Base-by-base conservation (phyloP, 2,113 vertebrate species). In the Mandrillus leucophaeus region DNA sequence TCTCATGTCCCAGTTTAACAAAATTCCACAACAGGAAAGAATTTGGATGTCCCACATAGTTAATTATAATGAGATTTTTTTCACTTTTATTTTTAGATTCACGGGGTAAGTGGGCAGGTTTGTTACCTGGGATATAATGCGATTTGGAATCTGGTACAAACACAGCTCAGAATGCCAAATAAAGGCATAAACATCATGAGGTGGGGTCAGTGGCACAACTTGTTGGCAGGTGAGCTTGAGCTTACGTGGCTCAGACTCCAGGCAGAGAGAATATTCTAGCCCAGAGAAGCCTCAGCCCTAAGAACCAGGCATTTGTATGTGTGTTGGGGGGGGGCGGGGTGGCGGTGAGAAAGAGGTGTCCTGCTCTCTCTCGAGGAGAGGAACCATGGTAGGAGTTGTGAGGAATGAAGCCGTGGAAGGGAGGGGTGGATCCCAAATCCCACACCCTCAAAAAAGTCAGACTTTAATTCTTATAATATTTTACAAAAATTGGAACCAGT, bases 401-500 rank as follows among this genome's bases (percentile, higher is more conserved):
- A 83, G 57, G 92, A 92, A 90, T 30, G 52, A 73, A 52, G 55
- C 3, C 1, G 70, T 43, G 8, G 70, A 73, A 70, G 40, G 5
- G 59, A 43, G 12, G 45, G 38, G 70, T 32, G 82, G 76, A 68
- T 43, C 73, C 52, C 27, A 72, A 86, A 75, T 8, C 88, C 85
- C 91, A 95, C 79, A 43, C 61, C 75, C 96, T 93, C 81, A 8
- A 10, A 64, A 64, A 79, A 88, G 78, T 66, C 88, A 89, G 91
- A 25, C 68, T 93, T 89, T 61, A 83, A 95, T 75, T 93, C 3
- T 68, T 87, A 22, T 25, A 20, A 20, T 61, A 61, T 88, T 87
- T 88, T 40, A 64, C 59, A 90, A 92, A 92, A 95, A 57, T 59
- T 78, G 92, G 95, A 93, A 95, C 72, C 90, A 81, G 76, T 22